Evolutionary conservation across 2,888 invertebrate species (phyloP).

Genomic region (Portevinia maculata): DNA sequence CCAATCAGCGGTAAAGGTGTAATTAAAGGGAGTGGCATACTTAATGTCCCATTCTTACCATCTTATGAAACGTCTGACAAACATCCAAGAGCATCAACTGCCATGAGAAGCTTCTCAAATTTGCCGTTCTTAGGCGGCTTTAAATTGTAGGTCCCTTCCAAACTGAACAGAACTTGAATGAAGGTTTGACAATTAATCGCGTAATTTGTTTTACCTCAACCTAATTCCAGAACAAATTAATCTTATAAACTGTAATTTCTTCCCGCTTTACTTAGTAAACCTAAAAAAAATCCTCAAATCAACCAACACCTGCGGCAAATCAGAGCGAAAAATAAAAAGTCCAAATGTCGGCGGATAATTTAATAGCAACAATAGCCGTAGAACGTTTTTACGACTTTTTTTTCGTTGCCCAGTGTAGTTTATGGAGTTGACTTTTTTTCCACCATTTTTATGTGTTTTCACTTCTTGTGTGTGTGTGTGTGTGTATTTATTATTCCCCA

Average conservation of each 20-base stretch:
- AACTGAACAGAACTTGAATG: no score
- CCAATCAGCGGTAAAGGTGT: no score
- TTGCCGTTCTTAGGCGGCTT: no score
- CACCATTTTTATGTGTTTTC: not conserved
- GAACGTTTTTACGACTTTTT: conserved; percentile 14
- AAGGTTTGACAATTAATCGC: no score
- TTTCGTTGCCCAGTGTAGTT: not conserved
- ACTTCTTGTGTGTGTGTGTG: conserved; percentile 5
- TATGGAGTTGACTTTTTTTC: not conserved
- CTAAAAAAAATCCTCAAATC: conserved; percentile 11
- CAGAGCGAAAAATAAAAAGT: not conserved
- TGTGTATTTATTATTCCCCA: not conserved
- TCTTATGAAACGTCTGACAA: no score
- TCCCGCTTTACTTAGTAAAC: conserved; percentile 4
- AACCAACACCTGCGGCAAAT: conserved; percentile 18
- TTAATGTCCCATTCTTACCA: no score
- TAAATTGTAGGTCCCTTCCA: no score
- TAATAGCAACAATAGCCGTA: conserved; percentile 1
- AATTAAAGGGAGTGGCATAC: no score
- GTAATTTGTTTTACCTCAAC: not conserved
- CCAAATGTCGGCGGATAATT: conserved; percentile 47
- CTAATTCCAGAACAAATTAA: conserved; percentile 10
- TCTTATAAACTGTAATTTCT: not conserved
- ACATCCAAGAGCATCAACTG: no score
- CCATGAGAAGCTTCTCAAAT: no score